phyloP scores from a whole-genome alignment of 1,140 invertebrate genomes.

The Brevipalpus yothersi region DNA sequence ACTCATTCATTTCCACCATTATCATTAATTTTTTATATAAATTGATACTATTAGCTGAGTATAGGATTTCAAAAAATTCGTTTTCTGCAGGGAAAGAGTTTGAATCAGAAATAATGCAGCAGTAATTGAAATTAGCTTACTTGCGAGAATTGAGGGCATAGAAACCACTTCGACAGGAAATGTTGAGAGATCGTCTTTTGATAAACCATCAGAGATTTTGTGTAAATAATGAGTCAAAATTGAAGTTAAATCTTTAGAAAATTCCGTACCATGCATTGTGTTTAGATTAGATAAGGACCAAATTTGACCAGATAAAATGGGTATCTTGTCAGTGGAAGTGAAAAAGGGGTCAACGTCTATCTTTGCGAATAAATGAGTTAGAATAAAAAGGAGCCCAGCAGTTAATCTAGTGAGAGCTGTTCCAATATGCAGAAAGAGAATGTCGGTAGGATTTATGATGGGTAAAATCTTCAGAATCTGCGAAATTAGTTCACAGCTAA shows the following conservation, averaged over 20 bases:
- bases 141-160: not conserved
- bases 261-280: not conserved
- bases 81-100: not conserved
- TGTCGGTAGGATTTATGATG: not conserved
- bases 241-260: not conserved
- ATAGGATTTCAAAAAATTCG: not conserved
- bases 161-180: not conserved
- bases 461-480: not conserved
- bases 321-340: not conserved
- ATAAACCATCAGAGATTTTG: not conserved
- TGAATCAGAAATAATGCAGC: not conserved
- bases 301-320: not conserved
- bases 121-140: not conserved
- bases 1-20: no score
- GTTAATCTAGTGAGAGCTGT: not conserved
- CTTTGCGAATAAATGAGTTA: not conserved
- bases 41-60: not conserved
- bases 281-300: not conserved
- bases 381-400: not conserved
- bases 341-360: not conserved
- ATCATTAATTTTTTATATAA: no score
- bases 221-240: not conserved
- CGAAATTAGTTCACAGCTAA: not conserved
- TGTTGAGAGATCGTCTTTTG: not conserved
- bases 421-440: not conserved